A percentile compares a stretch with the other conserved stretches of the same genome.
phyloP scores from a whole-genome alignment of 1,140 invertebrate species.

The Drosophila obscura region DNA sequence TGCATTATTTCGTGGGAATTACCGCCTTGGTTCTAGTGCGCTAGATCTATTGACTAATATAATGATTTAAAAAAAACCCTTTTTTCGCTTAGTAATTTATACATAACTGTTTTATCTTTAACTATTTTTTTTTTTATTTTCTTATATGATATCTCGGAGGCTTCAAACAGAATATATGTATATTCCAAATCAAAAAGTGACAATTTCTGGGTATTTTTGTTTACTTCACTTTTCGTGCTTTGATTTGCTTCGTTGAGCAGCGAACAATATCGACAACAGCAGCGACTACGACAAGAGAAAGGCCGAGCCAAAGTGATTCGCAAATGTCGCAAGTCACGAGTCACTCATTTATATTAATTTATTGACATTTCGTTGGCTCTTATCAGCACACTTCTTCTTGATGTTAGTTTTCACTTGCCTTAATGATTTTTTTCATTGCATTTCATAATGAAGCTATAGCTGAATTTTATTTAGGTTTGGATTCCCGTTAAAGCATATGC shows the following conservation, averaged over 20 bases:
- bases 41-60: slow-evolving; percentile 23
- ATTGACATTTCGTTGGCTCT: slow-evolving; percentile 69
- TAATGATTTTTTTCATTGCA: slow-evolving; percentile 28
- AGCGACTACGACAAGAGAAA: slow-evolving; percentile 20
- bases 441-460: slow-evolving; percentile 34
- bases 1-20: slow-evolving; percentile 17
- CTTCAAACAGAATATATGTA: slow-evolving; percentile 33
- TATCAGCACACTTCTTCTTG: slow-evolving; percentile 53
- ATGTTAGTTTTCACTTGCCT: slow-evolving; percentile 25
- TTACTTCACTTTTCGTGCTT: slow-evolving; percentile 32
- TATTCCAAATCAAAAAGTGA: slow-evolving; percentile 47
- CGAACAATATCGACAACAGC: slow-evolving; percentile 1
- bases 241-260: slow-evolving; percentile 19
- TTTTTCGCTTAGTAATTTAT: neutral
- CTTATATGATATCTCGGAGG: slow-evolving; percentile 53
- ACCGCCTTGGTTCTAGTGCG: slow-evolving; percentile 10
- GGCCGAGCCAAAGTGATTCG: slow-evolving; percentile 25
- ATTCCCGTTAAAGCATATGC: slow-evolving; percentile 24
- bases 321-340: slow-evolving; percentile 58
- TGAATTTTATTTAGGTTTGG: slow-evolving; percentile 18
- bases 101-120: neutral
- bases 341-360: slow-evolving; percentile 80
- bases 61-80: slow-evolving; percentile 15
- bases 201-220: slow-evolving; percentile 17
- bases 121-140: slow-evolving; percentile 27